Evolutionary conservation across 1,140 invertebrate genomes (phyloP).

Genomic region (Dysdera silvatica): DNA sequence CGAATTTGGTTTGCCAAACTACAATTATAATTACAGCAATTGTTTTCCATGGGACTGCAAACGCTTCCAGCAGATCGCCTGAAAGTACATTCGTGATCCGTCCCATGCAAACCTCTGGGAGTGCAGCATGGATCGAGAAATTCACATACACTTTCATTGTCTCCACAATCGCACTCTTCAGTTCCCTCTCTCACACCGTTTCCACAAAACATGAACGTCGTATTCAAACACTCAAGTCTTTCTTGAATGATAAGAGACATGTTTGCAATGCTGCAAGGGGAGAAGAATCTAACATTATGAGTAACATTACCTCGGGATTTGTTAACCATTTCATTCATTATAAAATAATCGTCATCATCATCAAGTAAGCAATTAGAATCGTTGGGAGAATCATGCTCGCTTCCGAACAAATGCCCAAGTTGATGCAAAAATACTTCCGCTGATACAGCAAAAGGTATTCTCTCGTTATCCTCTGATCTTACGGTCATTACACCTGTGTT

Average conservation of each 20-base stretch:
- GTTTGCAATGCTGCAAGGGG: background rate
- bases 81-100: conserved; percentile 8
- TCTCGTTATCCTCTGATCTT: background rate
- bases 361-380: conserved; percentile 5
- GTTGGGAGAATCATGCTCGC: conserved; percentile 3
- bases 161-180: conserved; percentile 18
- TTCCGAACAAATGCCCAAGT: conserved; percentile 14
- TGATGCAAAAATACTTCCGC: conserved; percentile 1
- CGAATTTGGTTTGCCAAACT: background rate
- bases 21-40: conserved; percentile 1
- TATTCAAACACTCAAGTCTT: background rate
- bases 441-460: background rate
- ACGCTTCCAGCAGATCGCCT: background rate
- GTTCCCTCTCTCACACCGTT: conserved; percentile 12
- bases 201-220: background rate
- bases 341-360: background rate
- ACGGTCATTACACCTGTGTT: conserved; percentile 10
- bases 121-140: conserved; percentile 10
- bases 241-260: background rate
- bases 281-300: background rate
- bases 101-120: background rate
- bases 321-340: background rate
- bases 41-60: conserved; percentile 17
- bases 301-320: background rate
- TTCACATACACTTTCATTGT: background rate